phyloP scores from a whole-genome alignment of 2,888 invertebrate species.

The Epirrhoe tristata region DNA sequence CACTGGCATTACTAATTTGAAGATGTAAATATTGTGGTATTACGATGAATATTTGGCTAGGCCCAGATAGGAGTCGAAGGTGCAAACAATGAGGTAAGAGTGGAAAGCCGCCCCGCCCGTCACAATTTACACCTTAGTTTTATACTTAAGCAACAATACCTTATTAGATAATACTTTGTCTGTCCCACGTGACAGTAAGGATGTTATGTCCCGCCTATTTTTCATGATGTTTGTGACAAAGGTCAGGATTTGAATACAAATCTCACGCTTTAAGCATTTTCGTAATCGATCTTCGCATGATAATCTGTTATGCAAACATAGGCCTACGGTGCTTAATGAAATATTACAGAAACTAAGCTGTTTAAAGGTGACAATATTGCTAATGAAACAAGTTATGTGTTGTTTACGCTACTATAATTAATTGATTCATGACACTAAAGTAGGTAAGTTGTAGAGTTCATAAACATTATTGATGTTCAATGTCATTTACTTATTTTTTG shows the following conservation, averaged over 20 bases:
- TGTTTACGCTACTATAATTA: slow-evolving; percentile 12
- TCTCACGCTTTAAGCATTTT: slow-evolving; percentile 31
- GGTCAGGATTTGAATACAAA: slow-evolving; percentile 54
- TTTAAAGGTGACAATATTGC: slow-evolving; percentile 22
- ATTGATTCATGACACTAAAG: slow-evolving; percentile 25
- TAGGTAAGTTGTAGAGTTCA: background rate
- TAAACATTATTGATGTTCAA: background rate
- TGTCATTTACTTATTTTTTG: slow-evolving; percentile 40
- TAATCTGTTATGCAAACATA: slow-evolving; percentile 37
- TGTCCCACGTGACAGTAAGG: slow-evolving; percentile 41
- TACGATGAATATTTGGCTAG: slow-evolving; percentile 50
- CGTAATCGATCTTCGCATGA: slow-evolving; percentile 34
- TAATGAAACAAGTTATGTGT: slow-evolving; percentile 18
- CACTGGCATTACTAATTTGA: slow-evolving; percentile 27
- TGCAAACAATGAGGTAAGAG: slow-evolving; percentile 61
- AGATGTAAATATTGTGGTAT: slow-evolving; percentile 41
- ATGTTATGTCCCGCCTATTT: slow-evolving; percentile 42
- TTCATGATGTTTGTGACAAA: slow-evolving; percentile 44
- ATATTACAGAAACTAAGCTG: slow-evolving; percentile 5
- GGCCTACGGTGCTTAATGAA: slow-evolving; percentile 20
- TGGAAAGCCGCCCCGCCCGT: slow-evolving; percentile 48
- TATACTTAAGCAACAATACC: slow-evolving; percentile 33
- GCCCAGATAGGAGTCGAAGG: slow-evolving; percentile 55
- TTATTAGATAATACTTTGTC: slow-evolving; percentile 33
- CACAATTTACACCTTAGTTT: slow-evolving; percentile 45